Base-by-base conservation (phyloP, 2,888 invertebrate genomes). In the Sabellastarte sp. region DNA sequence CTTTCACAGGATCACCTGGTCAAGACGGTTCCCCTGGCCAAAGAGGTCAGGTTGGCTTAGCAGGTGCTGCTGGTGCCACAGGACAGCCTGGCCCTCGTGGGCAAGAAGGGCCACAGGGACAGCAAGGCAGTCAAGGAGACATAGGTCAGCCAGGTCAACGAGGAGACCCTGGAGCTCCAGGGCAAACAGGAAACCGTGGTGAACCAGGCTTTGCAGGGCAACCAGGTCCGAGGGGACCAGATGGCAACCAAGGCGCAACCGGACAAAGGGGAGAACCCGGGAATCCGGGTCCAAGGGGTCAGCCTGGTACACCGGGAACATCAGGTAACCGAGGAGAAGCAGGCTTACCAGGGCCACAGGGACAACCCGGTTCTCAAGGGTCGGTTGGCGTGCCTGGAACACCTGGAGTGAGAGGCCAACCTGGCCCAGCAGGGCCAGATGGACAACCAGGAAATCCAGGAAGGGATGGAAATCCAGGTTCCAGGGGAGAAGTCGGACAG, bases 321-420 rank as follows among this genome's bases (percentile, higher is more conserved):
- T 24, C 5, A 26, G 53, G 53, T 10, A 10, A 32, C 28, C 33
- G 20, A 24, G 67, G 67, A n/a, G 41, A 29, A 24, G 29, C 32
- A 31, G 68, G 68, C 15, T 2, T 52, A n/a, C 50, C 63, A 63
- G 70, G 70, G 3, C 58, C 26, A 2, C 24, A 41, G 32, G 70
- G 70, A 28, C 3, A 59, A 2, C 57, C 30, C 28, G 70, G 70
- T 2, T 24, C 24, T 15, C n/a, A 52, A 31, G 70, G 70, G 29
- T 32, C 60, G 50, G 60, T 65, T 31, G 69, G 69, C 31, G 20
- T 32, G 28, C 60, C 53, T 56, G 70, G 70, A 20, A 50, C n/a
- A 41, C 63, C 63, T 61, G 69, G 69, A 31, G 63, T 66, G 28
- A 32, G 57, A n/a, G 70, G 66, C 10, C 63, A 15, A 5, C 29